Conservation (phyloP, 1,140 invertebrate genomes). For the Eumeta japonica region DNA sequence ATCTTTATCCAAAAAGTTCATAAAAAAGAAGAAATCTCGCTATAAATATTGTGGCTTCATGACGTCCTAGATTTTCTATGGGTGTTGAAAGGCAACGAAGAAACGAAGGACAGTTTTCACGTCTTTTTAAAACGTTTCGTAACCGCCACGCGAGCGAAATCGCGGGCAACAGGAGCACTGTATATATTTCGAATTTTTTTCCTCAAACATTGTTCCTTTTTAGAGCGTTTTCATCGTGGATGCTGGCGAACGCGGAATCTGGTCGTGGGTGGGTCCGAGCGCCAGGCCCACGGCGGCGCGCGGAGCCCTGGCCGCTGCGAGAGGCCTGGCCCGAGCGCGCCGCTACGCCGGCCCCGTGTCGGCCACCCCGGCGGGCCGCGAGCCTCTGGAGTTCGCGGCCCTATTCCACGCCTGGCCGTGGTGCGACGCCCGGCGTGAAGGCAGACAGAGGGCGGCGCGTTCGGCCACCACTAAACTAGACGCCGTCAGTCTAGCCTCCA, state of each 20-base stretch:
- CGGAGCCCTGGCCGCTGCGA: slow-evolving; percentile 73
- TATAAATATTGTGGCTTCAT: too few relatives aligned
- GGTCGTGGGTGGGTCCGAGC: slow-evolving; percentile 89
- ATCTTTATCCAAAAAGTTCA: too few relatives aligned
- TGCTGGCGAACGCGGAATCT: slow-evolving; percentile 81
- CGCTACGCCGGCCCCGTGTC: slow-evolving; percentile 77
- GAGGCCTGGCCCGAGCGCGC: slow-evolving; percentile 88
- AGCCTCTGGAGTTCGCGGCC: slow-evolving; percentile 83
- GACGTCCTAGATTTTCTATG: too few relatives aligned
- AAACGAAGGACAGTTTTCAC: too few relatives aligned
- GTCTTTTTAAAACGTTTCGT: too few relatives aligned
- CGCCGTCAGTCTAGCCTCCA: slow-evolving; percentile 65
- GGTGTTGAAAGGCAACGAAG: too few relatives aligned
- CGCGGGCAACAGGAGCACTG: background rate
- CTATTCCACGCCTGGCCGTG: slow-evolving; percentile 76
- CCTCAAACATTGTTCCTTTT: too few relatives aligned
- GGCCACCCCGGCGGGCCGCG: slow-evolving; percentile 75
- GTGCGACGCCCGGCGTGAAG: slow-evolving; percentile 34
- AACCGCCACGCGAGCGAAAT: too few relatives aligned
- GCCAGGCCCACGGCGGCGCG: slow-evolving; percentile 82
- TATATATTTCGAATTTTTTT: too few relatives aligned
- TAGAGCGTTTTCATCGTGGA: slow-evolving; percentile 86
- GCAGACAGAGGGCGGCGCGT: slow-evolving; percentile 43
- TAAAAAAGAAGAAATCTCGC: too few relatives aligned
- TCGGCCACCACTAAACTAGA: slow-evolving; percentile 69